phyloP scores from a whole-genome alignment of 2,113 vertebrate species.

The Trematomus loennbergii region DNA sequence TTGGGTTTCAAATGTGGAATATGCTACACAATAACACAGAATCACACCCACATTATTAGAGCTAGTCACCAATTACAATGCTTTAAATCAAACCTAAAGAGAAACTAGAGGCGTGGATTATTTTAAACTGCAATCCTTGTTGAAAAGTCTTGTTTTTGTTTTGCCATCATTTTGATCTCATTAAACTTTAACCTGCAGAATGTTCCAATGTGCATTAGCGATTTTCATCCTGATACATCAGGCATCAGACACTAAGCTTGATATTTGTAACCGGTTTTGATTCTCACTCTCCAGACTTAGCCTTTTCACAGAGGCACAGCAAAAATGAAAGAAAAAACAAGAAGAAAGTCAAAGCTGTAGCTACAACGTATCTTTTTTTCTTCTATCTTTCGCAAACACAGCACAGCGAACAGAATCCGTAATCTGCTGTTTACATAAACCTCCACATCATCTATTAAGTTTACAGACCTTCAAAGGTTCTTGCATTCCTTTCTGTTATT shows the following conservation, averaged over 20 bases:
- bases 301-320: not conserved
- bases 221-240: not conserved
- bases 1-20: not conserved
- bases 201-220: not conserved
- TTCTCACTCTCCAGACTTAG: not conserved
- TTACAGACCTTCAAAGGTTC: not conserved
- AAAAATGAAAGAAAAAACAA: too few species aligned
- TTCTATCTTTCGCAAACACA: not conserved
- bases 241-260: not conserved
- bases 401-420: not conserved
- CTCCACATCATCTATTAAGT: not conserved
- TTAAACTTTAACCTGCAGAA: not conserved
- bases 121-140: not conserved
- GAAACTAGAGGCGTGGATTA: not conserved
- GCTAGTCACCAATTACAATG: too few species aligned
- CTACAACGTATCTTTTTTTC: not conserved
- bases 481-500: too few species aligned
- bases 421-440: not conserved
- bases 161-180: not conserved
- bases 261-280: not conserved
- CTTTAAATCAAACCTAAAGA: too few species aligned
- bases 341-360: too few species aligned
- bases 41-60: not conserved
- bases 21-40: not conserved
- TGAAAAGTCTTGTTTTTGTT: not conserved